Conservation (phyloP, 2,888 invertebrate genomes). For the Embidobia sp. region DNA sequence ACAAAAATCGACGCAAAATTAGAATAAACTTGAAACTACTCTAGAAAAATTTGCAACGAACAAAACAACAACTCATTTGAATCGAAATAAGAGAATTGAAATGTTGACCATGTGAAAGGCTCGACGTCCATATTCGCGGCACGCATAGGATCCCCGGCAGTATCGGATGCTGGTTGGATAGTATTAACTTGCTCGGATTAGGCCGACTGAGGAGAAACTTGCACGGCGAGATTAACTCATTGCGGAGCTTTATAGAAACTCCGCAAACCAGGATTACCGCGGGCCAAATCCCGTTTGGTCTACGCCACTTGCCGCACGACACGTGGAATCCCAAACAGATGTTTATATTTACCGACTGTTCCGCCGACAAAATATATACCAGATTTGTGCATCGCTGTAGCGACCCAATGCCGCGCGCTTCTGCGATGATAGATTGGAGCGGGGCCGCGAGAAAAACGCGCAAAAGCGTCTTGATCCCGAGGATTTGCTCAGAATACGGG, state of each 20-base stretch:
- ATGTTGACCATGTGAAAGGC: conserved; percentile 35
- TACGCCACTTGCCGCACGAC: conserved; percentile 68
- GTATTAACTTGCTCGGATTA: conserved; percentile 75
- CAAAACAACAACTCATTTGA: conserved; percentile 8
- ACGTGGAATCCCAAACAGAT: conserved; percentile 76
- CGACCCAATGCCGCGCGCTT: conserved; percentile 17
- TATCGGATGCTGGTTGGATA: conserved; percentile 63
- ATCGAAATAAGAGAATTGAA: conserved; percentile 7
- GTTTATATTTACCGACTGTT: conserved; percentile 74
- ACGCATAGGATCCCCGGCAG: conserved; percentile 45
- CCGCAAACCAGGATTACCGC: conserved; percentile 73
- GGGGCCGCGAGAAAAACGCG: conserved; percentile 18
- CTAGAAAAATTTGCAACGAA: no score
- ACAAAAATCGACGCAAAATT: no score
- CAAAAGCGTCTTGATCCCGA: conserved; percentile 45
- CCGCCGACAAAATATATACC: conserved; percentile 33
- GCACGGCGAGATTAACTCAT: conserved; percentile 76
- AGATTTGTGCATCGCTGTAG: conserved; percentile 24
- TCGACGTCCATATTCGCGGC: conserved; percentile 47
- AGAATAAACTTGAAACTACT: no score
- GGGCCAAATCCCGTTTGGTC: conserved; percentile 72
- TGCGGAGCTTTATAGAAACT: conserved; percentile 74
- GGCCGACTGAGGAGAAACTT: conserved; percentile 71
- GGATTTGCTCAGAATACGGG: conserved; percentile 47
- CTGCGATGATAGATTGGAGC: conserved; percentile 56